Evolutionary conservation across 2,888 invertebrate species (phyloP).

Genomic region (Troides aeacus): DNA sequence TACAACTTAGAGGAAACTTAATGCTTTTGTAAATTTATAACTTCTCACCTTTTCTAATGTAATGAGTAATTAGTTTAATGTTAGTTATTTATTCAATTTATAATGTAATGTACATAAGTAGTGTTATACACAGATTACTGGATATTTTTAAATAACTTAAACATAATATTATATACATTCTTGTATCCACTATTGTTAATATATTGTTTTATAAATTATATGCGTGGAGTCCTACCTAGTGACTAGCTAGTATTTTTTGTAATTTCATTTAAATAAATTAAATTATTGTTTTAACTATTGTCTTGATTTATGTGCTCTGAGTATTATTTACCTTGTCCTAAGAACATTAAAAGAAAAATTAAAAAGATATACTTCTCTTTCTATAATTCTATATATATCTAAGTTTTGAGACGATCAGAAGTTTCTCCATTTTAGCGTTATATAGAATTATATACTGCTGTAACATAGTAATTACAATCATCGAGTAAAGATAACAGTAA

Average conservation of each 20-base stretch:
- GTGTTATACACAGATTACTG: not conserved
- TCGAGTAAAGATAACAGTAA: not conserved
- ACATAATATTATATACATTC: constrained; percentile 11
- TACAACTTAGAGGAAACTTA: constrained; percentile 31
- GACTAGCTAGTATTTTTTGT: constrained; percentile 56
- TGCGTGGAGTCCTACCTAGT: constrained; percentile 50
- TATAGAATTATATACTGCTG: no score
- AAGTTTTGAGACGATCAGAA: no score
- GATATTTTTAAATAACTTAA: constrained; percentile 1
- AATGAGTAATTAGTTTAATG: not conserved
- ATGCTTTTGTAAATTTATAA: constrained; percentile 45
- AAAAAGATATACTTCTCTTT: no score
- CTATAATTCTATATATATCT: no score
- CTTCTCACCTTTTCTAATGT: constrained; percentile 11
- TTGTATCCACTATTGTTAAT: constrained; percentile 7
- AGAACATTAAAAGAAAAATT: no score
- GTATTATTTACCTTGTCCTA: no score
- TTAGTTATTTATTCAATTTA: constrained; percentile 2
- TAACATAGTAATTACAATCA: not conserved
- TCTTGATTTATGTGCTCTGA: not conserved
- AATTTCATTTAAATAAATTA: constrained; percentile 36
- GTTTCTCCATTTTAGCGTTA: no score
- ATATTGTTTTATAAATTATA: constrained; percentile 30
- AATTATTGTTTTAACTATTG: constrained; percentile 23
- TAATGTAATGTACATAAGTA: not conserved